phyloP scores from a whole-genome alignment of 1,140 invertebrate genomes.

The Sinella curviseta region DNA sequence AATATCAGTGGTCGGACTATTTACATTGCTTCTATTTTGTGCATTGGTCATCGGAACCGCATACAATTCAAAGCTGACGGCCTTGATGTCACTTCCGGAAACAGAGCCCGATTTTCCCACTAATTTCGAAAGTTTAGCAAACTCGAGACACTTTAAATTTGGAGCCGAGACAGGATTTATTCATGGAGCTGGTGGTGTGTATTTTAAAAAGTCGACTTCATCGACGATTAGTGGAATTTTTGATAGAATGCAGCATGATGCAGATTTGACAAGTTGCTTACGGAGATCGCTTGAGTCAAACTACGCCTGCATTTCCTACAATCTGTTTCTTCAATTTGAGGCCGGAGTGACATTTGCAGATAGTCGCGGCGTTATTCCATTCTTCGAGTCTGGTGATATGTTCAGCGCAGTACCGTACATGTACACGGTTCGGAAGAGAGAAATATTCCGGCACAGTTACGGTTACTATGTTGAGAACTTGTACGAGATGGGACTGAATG shows the following conservation, averaged over 20 bases:
- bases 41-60: not conserved
- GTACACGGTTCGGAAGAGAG: too few species aligned
- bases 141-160: not conserved
- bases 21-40: not conserved
- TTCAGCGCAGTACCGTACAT: not conserved
- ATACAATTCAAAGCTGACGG: conserved; percentile 6
- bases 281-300: not conserved
- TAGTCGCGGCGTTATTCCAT: not conserved
- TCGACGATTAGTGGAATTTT: not conserved
- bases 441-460: too few species aligned
- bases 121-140: not conserved
- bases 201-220: too few species aligned
- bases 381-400: not conserved
- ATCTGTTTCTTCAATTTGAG: not conserved
- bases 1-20: too few species aligned
- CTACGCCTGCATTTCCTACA: not conserved
- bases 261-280: not conserved
- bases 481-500: not conserved
- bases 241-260: not conserved
- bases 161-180: not conserved
- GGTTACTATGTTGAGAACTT: not conserved
- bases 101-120: not conserved
- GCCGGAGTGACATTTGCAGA: not conserved
- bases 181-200: not conserved
- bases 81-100: not conserved